Base-by-base conservation (phyloP, 2,888 invertebrate genomes). In the Drosophila demipolita region DNA sequence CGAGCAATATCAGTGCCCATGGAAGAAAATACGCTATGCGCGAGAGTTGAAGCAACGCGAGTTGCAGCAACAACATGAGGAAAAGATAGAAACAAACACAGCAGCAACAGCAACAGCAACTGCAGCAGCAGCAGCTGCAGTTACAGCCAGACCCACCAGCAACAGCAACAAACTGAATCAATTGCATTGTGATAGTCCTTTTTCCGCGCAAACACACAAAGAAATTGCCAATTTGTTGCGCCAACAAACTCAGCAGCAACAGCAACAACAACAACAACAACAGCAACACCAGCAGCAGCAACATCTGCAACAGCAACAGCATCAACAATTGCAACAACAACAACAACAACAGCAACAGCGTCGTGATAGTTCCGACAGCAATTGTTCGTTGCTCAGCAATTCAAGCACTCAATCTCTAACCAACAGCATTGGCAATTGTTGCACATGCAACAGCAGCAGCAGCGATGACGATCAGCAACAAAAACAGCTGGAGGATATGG, bases 21-120 rank as follows among this genome's bases (percentile, higher is more conserved):
- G 93, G 93, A 93, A 93, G 81, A 93, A 93, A 78, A 93, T 93
- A 45, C 91, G 93, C 36, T 93, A 90, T 76, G 93, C 93, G 36
- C 87, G 93, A 32, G 93, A 93, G 80, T 90, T 92, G 70, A 93
- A 93, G 73, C 93, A 92, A 69, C 91, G 92, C 38, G 92, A 92
- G 73, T 83, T 90, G 75, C 87, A 75, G 54, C 80, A 89, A 69
- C 76, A 85, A 35, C 76, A 86, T 2, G 65, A 68, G 67, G 66
- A 68, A 42, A 71, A 75, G n/a, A 59, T 32, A 15, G 53, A 55
- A n/a, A 62, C 38, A 42, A 55, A 55, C 36, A 69, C 75, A 52
- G 35, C 64, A 62, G 55, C 20, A 45, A 23, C 45, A 29, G 29
- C 29, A 29, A 29, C 62, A 42, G 40, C 38, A 38, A 36, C 62